phyloP scores from a whole-genome alignment of 2,888 invertebrate genomes.

The Slavum lentiscoides region DNA sequence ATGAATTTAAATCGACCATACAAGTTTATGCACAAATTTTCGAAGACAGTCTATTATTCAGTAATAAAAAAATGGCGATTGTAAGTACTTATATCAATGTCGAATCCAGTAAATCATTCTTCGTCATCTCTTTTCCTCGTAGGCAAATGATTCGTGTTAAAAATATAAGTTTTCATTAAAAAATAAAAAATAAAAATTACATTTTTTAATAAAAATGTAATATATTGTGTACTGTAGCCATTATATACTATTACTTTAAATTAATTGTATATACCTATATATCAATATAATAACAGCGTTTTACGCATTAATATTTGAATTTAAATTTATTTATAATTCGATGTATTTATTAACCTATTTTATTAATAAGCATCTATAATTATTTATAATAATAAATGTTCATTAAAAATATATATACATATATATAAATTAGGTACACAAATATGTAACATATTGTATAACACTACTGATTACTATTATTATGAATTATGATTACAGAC shows the following conservation, averaged over 20 bases:
- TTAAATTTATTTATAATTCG: too few relatives aligned
- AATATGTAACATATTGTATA: not conserved
- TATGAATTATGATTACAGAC: not conserved
- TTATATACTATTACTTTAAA: too few relatives aligned
- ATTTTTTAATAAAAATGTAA: too few relatives aligned
- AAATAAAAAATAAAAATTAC: too few relatives aligned
- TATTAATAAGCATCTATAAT: not conserved
- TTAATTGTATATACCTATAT: too few relatives aligned
- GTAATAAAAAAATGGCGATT: not conserved
- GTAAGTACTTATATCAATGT: not conserved
- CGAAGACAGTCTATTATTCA: slow-evolving; percentile 8
- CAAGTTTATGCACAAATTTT: not conserved
- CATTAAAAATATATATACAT: not conserved
- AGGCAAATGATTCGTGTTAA: too few relatives aligned
- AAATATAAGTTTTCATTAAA: too few relatives aligned
- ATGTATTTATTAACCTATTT: not conserved
- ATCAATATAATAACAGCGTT: too few relatives aligned
- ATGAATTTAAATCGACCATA: not conserved
- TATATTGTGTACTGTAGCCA: too few relatives aligned
- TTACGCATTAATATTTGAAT: too few relatives aligned
- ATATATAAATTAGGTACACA: not conserved
- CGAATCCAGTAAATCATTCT: too few relatives aligned
- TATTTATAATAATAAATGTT: not conserved
- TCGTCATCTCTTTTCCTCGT: not conserved
- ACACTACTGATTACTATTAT: not conserved